Base-by-base conservation (phyloP, 2,797 vertebrate species). In the Pogonophryne albipinna region DNA sequence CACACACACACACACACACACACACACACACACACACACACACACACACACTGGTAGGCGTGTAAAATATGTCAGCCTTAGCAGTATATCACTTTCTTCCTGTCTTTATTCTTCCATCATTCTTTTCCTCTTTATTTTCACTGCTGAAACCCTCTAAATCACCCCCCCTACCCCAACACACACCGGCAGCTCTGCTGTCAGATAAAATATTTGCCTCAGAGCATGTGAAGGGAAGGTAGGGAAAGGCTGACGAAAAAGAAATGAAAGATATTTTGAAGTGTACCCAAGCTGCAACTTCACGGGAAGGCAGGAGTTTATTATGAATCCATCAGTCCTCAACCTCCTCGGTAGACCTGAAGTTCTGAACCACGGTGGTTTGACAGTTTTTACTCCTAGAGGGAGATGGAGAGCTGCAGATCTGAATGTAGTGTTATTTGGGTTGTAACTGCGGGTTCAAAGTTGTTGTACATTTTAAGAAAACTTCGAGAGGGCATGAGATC, bases 181-280 rank as follows among this genome's bases (percentile, higher is more conserved):
- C 76, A 78, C 42, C 66, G 59, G 66, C 51, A 84, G 79, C 82
- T 92, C 66, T 84, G 71, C 87, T 90, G 90, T 94, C 90, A 92
- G 88, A 91, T 92, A 56, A 91, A 85, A 89, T 86, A 91, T 91
- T 83, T 76, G 76, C 71, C 84, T 86, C 64, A 2, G 71, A 79
- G 70, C 59, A 57, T 83, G 66, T 42, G 64, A 71, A 52, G 19
- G 47, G 52, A 68, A 76, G 63, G 44, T 63, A 41, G 57, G 72
- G 65, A 78, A 68, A 65, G 59, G 53, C 78, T 89, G 81, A 82
- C 31, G 71, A 86, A 86, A 87, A 74, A 69, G 72, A 88, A 85
- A 42, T 69, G 58, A 82, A 86, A 81, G 58, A 71, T 77, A 72
- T 87, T 80, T 83, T 78, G 53, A 83, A 79, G 71, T 70, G 17